A percentile compares a stretch with the other conserved stretches of the same genome.
phyloP scores from a whole-genome alignment of 1,140 invertebrate genomes.

The Dysdera silvatica region DNA sequence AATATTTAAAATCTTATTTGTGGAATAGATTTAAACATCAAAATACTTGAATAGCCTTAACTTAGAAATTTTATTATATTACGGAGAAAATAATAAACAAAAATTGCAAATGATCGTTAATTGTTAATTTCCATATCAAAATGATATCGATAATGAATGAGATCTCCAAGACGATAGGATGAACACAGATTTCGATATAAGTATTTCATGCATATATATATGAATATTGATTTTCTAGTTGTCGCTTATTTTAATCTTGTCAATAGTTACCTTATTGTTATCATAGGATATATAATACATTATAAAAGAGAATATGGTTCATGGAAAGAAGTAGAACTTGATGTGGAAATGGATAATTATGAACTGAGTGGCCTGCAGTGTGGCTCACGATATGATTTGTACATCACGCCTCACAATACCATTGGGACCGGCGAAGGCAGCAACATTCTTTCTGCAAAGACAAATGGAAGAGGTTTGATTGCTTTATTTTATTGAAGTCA shows the following conservation, averaged over 20 bases:
- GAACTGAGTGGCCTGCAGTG: constrained; percentile 64
- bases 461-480: constrained; percentile 43
- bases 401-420: constrained; percentile 43
- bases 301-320: constrained; percentile 43
- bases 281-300: constrained; percentile 15
- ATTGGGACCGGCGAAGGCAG: constrained; percentile 42
- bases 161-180: too few species aligned
- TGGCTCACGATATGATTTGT: constrained; percentile 55
- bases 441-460: constrained; percentile 40
- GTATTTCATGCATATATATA: too few species aligned
- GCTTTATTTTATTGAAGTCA: not conserved
- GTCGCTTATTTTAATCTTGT: not conserved
- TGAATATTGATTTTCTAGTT: too few species aligned
- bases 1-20: too few species aligned
- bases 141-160: too few species aligned
- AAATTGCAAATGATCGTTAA: too few species aligned
- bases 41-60: too few species aligned
- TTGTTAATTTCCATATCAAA: too few species aligned
- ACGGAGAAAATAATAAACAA: too few species aligned
- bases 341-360: constrained; percentile 59
- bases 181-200: too few species aligned
- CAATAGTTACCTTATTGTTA: not conserved
- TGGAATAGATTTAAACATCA: too few species aligned
- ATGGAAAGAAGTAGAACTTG: constrained; percentile 56
- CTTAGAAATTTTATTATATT: too few species aligned